phyloP scores from a whole-genome alignment of 1,140 invertebrate species.

The Tigriopus japonicus region DNA sequence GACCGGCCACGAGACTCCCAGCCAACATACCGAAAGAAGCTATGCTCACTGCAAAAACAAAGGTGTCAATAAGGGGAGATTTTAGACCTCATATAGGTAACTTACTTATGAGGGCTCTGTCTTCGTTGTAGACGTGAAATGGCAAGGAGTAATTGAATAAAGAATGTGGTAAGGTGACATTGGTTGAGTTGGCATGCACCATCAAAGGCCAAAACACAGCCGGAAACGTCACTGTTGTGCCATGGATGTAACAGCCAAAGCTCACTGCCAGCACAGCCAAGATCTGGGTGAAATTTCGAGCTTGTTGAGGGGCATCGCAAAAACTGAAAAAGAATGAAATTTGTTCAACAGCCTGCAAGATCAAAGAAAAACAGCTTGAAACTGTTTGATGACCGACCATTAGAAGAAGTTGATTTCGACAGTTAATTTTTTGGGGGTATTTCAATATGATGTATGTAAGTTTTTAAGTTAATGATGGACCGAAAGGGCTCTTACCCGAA shows the following conservation, averaged over 20 bases:
- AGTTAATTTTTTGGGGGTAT: too few species aligned
- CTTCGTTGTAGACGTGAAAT: background rate
- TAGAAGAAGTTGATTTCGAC: too few species aligned
- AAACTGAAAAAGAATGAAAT: background rate
- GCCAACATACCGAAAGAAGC: conserved; percentile 5
- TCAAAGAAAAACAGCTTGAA: too few species aligned
- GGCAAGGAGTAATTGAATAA: background rate
- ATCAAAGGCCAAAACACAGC: background rate
- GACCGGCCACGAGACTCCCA: conserved; percentile 2
- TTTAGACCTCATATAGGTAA: too few species aligned
- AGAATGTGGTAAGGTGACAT: background rate
- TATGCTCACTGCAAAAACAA: conserved; percentile 4
- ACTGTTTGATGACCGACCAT: too few species aligned
- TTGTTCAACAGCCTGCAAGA: too few species aligned
- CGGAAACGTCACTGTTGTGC: background rate
- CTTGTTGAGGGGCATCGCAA: background rate
- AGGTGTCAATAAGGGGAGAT: too few species aligned
- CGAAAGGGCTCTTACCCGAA: too few species aligned
- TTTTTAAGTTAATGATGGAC: too few species aligned
- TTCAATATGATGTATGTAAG: too few species aligned
- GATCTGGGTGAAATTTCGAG: background rate
- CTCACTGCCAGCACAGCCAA: background rate
- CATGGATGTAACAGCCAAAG: background rate
- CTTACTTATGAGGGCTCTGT: background rate
- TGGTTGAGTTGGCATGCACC: background rate